Evolutionary conservation across 1,140 invertebrate genomes (phyloP), one percentile per base, ranked within the genome.

Genomic region (Brachionus calyciflorus): DNA sequence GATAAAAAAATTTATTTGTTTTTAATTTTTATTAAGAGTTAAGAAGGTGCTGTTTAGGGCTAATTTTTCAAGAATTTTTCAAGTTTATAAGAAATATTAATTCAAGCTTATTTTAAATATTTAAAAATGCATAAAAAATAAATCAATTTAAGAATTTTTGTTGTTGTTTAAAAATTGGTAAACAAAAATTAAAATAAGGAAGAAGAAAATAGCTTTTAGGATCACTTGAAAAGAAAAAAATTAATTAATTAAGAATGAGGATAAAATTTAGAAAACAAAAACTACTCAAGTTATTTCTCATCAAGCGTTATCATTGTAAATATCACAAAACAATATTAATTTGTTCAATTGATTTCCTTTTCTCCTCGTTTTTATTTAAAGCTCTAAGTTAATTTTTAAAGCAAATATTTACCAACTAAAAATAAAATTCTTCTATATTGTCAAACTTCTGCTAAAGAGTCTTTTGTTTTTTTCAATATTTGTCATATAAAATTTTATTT

Each of bases 271-370:
- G 30, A 60, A 19, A 33, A 60, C 33, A 17, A 17, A 60, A 60
- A 37, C 30, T 40, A 28, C 33, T 55, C 33, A 28, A 12, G 10
- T 44, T 44, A 12, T 44, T 44, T 44, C n/a, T 5, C 33, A 55
- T 55, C n/a, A n/a, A n/a, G n/a, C n/a, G n/a, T n/a, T n/a, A n/a
- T 55, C 33, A 30, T 14, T 28, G 53, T 55, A 55, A 55, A 55
- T 55, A 55, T 55, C 53, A 37, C 55, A 60, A 60, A 60, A 33
- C 26, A 60, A 60, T 33, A 60, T 33, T 60, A 60, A 60, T 60
- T 60, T 60, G 55, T 30, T 60, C 55, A 60, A 60, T 60, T 60
- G 55, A 60, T 60, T 60, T 60, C 37, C 12, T 37, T 60, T 55
- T 55, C 33, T 28, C 33, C 53, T 55, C 33, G 19, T 33, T 60